Percentiles rank a stretch among this genome's conserved stretches.
Evolutionary conservation across 2,888 invertebrate species (phyloP).

Genomic region (Microplitis deprimator): DNA sequence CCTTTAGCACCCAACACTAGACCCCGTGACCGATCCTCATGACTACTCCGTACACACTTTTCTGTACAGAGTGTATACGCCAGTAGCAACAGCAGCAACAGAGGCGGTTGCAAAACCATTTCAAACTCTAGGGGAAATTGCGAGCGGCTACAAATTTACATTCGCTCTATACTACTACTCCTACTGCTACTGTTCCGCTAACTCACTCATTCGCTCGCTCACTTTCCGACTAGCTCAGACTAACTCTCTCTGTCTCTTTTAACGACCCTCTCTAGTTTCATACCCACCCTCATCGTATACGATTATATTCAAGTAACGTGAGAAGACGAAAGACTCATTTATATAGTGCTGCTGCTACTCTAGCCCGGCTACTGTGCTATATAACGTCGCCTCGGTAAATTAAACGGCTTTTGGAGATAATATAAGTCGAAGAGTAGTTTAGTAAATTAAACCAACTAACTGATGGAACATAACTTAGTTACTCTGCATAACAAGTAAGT

Average conservation of each 20-base stretch:
- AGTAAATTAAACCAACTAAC: constrained; percentile 1
- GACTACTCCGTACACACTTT: constrained; percentile 15
- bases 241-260: not conserved
- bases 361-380: constrained; percentile 21
- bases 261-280: not conserved
- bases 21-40: constrained; percentile 39
- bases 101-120: not conserved
- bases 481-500: not conserved
- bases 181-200: constrained; percentile 7
- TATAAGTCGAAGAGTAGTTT: not conserved
- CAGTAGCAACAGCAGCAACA: not conserved
- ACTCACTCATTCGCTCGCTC: not conserved
- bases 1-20: constrained; percentile 21
- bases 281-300: not conserved
- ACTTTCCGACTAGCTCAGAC: not conserved
- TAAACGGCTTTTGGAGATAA: not conserved
- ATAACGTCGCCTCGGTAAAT: not conserved
- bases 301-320: constrained; percentile 21
- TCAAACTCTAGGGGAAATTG: constrained; percentile 21
- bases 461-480: not conserved
- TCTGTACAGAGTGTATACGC: not conserved
- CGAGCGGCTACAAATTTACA: constrained; percentile 28
- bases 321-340: constrained; percentile 22
- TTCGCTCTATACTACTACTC: constrained; percentile 14
- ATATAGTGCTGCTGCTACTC: constrained; percentile 12